These are phyloP conservation scores for Cyprinus carpio DNA, from an alignment of 2,113 vertebrate species.

Conservation along the genomic window DNA sequence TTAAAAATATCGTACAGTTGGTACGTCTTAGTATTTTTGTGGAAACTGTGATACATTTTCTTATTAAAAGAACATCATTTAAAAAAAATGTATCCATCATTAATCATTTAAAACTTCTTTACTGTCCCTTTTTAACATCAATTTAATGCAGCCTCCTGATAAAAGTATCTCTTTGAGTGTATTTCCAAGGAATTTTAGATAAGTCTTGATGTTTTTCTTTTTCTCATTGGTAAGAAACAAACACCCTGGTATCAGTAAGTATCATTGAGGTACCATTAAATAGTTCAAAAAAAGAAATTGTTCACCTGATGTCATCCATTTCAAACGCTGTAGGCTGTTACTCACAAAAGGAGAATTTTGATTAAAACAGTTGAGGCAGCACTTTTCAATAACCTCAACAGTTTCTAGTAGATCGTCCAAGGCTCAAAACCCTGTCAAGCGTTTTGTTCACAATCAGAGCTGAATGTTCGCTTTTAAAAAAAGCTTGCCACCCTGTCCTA, in stretches of 20 bases:
- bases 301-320: constrained; percentile 2
- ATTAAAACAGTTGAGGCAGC: not conserved
- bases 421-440: no score
- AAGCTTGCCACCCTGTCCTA: not conserved
- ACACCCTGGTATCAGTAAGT: constrained; percentile 95
- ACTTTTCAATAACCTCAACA: not conserved
- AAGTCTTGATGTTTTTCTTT: constrained; percentile 22
- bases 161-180: not conserved
- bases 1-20: not conserved
- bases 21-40: not conserved
- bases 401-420: not conserved
- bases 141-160: not conserved
- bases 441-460: not conserved
- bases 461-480: not conserved
- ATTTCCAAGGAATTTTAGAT: constrained; percentile 1
- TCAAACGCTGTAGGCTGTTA: not conserved
- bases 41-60: not conserved
- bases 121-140: not conserved
- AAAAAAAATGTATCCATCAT: not conserved
- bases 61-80: not conserved
- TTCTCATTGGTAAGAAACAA: constrained; percentile 88
- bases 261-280: constrained; percentile 15
- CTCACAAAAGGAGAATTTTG: not conserved
- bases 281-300: not conserved
- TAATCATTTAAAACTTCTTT: not conserved